These are phyloP conservation scores for Scolopax bukidnonensis DNA, from an alignment of 2,797 vertebrate species.

Conservation along the genomic window DNA sequence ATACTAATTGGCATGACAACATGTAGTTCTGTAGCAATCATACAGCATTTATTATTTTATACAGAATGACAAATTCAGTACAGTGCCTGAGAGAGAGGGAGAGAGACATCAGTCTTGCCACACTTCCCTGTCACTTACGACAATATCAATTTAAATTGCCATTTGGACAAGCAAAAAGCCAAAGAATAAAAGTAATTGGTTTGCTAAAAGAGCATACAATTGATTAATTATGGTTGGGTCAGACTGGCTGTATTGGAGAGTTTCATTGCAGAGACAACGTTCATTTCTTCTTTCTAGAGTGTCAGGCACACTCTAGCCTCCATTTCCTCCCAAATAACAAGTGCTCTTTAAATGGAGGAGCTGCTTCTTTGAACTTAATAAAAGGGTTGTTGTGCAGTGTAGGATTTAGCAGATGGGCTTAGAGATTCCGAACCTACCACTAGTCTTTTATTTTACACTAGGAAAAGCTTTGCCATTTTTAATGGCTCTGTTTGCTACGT, in stretches of 20 bases:
- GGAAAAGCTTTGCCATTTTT: constrained; percentile 61
- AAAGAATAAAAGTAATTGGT: background rate
- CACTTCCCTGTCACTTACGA: background rate
- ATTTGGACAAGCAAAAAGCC: background rate
- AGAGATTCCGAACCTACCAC: constrained; percentile 49
- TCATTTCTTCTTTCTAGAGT: constrained; percentile 1
- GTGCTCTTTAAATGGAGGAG: constrained; percentile 52
- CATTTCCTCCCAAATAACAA: constrained; percentile 63
- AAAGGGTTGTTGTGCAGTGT: constrained; percentile 20
- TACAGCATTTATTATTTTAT: background rate
- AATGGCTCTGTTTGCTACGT: constrained; percentile 58
- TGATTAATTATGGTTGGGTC: background rate
- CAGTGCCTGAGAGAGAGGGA: background rate
- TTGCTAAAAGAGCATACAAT: background rate
- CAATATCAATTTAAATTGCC: background rate
- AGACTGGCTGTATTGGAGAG: background rate
- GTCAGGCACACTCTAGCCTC: constrained; percentile 21
- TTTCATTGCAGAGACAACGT: background rate
- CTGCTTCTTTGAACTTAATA: constrained; percentile 66
- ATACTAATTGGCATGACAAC: background rate
- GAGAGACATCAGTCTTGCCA: background rate
- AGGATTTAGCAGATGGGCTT: constrained; percentile 66
- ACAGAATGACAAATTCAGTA: constrained; percentile 15
- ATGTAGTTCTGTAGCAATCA: background rate
- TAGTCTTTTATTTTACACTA: constrained; percentile 57